Conservation (phyloP, 2,113 vertebrate genomes). For the Microtus montanus region DNA sequence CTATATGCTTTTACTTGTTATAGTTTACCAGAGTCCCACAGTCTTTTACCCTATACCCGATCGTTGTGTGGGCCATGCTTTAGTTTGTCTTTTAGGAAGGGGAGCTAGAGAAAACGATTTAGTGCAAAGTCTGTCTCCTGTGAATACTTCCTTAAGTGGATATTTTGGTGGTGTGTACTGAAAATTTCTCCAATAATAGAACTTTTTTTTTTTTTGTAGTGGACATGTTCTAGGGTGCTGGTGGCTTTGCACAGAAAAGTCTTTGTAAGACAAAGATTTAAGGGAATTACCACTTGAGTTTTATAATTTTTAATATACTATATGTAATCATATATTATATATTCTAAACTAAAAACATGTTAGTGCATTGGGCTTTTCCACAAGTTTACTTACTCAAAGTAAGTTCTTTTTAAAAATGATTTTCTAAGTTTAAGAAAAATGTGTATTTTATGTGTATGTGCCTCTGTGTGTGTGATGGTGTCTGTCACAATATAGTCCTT, state of each 20-base stretch:
- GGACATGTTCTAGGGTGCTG: neutral
- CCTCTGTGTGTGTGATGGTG: neutral
- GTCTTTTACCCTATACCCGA: neutral
- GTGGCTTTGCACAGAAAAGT: constrained; percentile 28
- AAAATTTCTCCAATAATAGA: constrained; percentile 1
- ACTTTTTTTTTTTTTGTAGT: neutral
- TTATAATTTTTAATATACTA: neutral
- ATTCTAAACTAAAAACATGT: constrained; percentile 25
- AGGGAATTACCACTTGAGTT: constrained; percentile 1
- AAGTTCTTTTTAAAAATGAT: neutral
- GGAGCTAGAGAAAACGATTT: neutral
- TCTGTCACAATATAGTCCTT: neutral
- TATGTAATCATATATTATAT: neutral
- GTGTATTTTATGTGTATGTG: neutral
- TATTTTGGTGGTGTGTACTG: neutral
- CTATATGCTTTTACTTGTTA: neutral
- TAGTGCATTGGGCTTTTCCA: neutral
- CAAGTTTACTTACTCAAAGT: neutral
- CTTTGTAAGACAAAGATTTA: constrained; percentile 8
- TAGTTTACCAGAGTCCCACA: neutral
- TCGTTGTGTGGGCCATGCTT: neutral
- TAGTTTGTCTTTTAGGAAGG: neutral
- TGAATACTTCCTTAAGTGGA: neutral
- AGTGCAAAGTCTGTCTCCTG: neutral
- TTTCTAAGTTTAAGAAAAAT: neutral